Evolutionary conservation across 2,888 invertebrate species (phyloP), one percentile per base, ranked within the genome.

Genomic region (Emesis furor): DNA sequence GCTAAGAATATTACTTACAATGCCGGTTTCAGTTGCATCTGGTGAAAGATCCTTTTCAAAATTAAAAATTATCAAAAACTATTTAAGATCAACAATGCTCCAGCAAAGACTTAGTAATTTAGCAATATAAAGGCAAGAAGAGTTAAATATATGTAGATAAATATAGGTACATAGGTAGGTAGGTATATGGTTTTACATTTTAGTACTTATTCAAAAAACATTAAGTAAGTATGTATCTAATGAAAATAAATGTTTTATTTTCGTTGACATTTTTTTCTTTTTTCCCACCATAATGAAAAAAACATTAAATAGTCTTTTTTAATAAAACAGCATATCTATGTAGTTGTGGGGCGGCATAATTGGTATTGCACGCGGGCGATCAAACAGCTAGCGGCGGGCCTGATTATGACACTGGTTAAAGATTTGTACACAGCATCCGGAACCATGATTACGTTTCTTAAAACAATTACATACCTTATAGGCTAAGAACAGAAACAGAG

Each of bases 51-150:
- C 14, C 46, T 46, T 46, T 8, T 46, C 10, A 46, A 46, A 14
- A 46, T 46, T 46, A 46, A 46, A 46, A 6, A 46, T 46, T 10
- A 46, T 46, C 7, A 46, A 46, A 46, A 46, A 46, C 46, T 46
- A 59, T 79, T 74, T 79, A 67, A 39, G 74, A 72, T 82, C 46
- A 46, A 46, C 46, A 14, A 46, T 46, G 46, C 46, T 46, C 12
- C 12, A 46, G 46, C 46, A 46, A 46, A 46, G 6, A 46, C 17
- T 67, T 67, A 76, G 51, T 68, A 65, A 14, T 55, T 46, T 46
- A 46, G 12, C 10, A 46, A 46, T 46, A 14, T 14, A 46, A 46
- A 14, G 46, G 37, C 35, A 74, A 73, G 73, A 62, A 74, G 62
- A 62, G 74, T 74, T 62, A 30, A 73, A 10, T 73, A 30, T 73